Evolutionary conservation across 1,140 invertebrate genomes (phyloP).

Genomic region (Cydia strobilella): DNA sequence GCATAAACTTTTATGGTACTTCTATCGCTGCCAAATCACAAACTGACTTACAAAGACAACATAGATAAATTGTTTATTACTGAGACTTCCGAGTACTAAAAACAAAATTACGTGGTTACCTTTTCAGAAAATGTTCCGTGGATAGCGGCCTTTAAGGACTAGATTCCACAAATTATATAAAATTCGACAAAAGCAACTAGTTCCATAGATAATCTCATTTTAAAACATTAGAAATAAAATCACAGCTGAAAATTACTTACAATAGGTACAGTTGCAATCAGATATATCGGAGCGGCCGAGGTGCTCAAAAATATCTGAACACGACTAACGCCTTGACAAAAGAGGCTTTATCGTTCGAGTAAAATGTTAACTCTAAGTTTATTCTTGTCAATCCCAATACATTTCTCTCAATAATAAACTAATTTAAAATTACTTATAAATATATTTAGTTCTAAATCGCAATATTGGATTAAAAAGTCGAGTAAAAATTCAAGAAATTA

Average conservation of each 20-base stretch:
- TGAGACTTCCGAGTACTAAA: not conserved
- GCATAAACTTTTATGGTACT: no score
- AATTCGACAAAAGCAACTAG: constrained; percentile 30
- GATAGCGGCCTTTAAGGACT: not conserved
- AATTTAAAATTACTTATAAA: constrained; percentile 59
- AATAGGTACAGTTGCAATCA: no score
- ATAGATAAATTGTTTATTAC: no score
- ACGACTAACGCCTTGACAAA: no score
- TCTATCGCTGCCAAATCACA: no score
- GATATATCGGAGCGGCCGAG: no score
- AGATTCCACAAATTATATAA: constrained; percentile 28
- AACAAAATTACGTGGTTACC: not conserved
- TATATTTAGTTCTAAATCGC: constrained; percentile 46
- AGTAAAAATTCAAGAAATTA: constrained; percentile 64
- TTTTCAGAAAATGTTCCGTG: not conserved
- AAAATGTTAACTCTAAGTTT: constrained; percentile 14
- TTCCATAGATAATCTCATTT: constrained; percentile 39
- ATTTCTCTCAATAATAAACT: constrained; percentile 46
- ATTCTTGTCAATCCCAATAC: constrained; percentile 40
- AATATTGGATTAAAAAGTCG: constrained; percentile 54
- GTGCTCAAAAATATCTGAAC: no score
- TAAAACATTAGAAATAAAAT: constrained; percentile 41
- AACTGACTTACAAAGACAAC: no score
- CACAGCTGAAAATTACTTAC: constrained; percentile 29
- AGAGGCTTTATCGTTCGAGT: constrained; percentile 25